Evolutionary conservation across 2,113 vertebrate genomes (phyloP).

Genomic region (Camarhynchus parvulus): DNA sequence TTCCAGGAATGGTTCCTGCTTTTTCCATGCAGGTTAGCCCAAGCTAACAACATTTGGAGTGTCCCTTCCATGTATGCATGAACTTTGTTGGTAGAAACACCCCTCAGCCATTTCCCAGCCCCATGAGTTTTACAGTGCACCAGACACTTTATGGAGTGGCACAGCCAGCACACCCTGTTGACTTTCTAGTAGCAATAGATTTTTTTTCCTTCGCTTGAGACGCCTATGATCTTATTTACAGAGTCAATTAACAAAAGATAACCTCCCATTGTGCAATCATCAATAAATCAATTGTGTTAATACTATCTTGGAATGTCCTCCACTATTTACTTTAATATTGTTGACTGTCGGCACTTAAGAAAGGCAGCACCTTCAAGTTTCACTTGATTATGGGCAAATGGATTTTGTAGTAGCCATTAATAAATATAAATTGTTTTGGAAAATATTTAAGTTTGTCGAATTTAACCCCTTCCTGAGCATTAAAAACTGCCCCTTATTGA

Average conservation of each 20-base stretch:
- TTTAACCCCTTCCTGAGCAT: slow-evolving; percentile 39
- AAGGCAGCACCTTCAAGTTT: slow-evolving; percentile 63
- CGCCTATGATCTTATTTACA: slow-evolving; percentile 76
- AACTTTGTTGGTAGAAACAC: background rate
- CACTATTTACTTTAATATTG: slow-evolving; percentile 81
- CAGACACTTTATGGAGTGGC: background rate
- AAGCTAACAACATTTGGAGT: background rate
- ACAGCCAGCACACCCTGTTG: background rate
- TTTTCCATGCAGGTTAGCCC: background rate
- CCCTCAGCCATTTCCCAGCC: background rate
- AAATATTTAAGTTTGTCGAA: slow-evolving; percentile 61
- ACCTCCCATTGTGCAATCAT: slow-evolving; percentile 84
- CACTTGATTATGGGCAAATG: slow-evolving; percentile 65
- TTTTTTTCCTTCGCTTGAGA: background rate
- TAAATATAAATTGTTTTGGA: slow-evolving; percentile 63
- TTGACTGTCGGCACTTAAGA: slow-evolving; percentile 78
- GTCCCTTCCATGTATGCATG: background rate
- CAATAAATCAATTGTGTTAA: slow-evolving; percentile 87
- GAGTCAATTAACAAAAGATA: slow-evolving; percentile 87
- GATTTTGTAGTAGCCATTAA: slow-evolving; percentile 71
- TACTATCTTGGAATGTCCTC: slow-evolving; percentile 83
- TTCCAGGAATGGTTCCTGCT: background rate
- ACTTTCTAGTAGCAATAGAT: slow-evolving; percentile 37
- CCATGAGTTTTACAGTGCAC: background rate
- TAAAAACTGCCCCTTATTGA: background rate